phyloP scores from a whole-genome alignment of 2,113 vertebrate species.

The Pachycephala philippinensis region DNA sequence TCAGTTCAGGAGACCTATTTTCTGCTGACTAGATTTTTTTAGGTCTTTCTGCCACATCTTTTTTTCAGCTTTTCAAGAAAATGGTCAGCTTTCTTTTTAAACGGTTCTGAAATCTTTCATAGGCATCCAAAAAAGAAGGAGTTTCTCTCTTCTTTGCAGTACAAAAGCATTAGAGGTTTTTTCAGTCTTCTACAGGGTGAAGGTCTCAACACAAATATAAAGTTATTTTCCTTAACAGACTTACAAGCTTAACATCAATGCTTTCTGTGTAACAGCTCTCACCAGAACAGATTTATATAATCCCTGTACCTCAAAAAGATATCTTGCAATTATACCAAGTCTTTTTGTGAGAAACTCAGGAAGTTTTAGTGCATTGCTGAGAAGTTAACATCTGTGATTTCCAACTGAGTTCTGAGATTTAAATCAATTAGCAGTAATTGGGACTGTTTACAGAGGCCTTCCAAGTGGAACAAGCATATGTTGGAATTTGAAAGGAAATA shows the following conservation, averaged over 20 bases:
- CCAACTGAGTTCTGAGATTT: constrained; percentile 64
- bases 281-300: constrained; percentile 48
- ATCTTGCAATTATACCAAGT: constrained; percentile 26
- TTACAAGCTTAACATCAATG: constrained; percentile 9
- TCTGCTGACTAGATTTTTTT: neutral
- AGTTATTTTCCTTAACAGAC: constrained; percentile 22
- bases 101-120: neutral
- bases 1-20: neutral
- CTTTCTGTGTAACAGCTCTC: neutral
- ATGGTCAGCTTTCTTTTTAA: neutral
- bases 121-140: neutral
- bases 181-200: neutral
- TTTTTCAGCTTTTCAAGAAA: neutral
- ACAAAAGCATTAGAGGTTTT: neutral
- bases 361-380: constrained; percentile 57
- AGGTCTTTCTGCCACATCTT: neutral
- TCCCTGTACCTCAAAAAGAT: constrained; percentile 8
- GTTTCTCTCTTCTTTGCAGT: neutral
- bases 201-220: constrained; percentile 2
- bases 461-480: constrained; percentile 50
- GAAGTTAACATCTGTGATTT: constrained; percentile 64
- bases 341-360: constrained; percentile 52
- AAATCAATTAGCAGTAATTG: constrained; percentile 70
- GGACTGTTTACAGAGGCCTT: constrained; percentile 36
- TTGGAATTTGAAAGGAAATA: constrained; percentile 56